phyloP scores from a whole-genome alignment of 1,140 invertebrate genomes.

The Sinonovacula constricta region DNA sequence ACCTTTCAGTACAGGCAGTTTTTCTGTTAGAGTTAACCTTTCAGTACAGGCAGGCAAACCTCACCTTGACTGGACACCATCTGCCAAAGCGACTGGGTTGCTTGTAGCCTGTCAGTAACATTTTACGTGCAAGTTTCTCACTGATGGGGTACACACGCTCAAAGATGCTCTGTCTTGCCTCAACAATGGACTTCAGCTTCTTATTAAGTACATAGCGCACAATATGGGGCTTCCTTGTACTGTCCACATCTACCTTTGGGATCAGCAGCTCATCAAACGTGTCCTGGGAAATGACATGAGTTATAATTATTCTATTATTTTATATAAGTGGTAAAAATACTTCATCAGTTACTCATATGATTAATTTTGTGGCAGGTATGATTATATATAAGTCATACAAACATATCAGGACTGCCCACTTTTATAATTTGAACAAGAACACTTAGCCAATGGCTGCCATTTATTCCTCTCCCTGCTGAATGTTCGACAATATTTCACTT shows the following conservation, averaged over 20 bases:
- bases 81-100: conserved; percentile 77
- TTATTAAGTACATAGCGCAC: conserved; percentile 76
- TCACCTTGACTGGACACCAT: conserved; percentile 78
- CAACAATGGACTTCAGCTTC: conserved; percentile 72
- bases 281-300: conserved; percentile 61
- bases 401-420: too few relatives aligned
- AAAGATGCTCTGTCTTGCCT: conserved; percentile 76
- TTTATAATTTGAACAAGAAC: background rate
- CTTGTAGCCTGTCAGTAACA: conserved; percentile 78
- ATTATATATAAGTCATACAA: too few relatives aligned
- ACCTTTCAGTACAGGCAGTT: too few relatives aligned
- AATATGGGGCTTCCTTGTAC: conserved; percentile 75
- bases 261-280: conserved; percentile 75
- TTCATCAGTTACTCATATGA: too few relatives aligned
- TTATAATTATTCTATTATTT: background rate
- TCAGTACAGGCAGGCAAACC: too few relatives aligned
- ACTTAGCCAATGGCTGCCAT: too few relatives aligned
- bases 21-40: too few relatives aligned
- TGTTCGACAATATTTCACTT: too few relatives aligned
- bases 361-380: too few relatives aligned
- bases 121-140: conserved; percentile 71
- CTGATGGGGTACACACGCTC: conserved; percentile 77
- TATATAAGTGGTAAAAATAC: too few relatives aligned
- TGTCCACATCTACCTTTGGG: conserved; percentile 72
- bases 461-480: too few relatives aligned